A percentile compares a stretch with the other conserved stretches of the same genome.
Conservation (phyloP, 1,140 invertebrate genomes). For the Asbolus verrucosus region DNA sequence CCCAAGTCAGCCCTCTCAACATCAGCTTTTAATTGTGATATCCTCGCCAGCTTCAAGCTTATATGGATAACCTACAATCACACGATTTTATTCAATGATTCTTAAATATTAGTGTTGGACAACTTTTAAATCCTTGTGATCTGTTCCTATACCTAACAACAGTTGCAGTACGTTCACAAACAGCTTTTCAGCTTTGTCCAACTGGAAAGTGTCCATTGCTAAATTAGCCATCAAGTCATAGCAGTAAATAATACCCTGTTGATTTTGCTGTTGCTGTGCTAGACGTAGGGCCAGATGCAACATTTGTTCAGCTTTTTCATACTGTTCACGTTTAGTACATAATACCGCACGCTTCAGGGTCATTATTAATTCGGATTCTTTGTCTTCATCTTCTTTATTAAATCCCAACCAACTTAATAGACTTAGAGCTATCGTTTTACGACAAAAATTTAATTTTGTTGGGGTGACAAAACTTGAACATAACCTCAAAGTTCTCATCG, state of each 20-base stretch:
- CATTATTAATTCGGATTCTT: conserved; percentile 77
- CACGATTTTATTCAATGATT: conserved; percentile 7
- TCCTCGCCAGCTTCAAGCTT: conserved; percentile 81
- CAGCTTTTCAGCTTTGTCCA: conserved; percentile 85
- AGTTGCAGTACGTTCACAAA: conserved; percentile 86
- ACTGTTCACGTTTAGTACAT: conserved; percentile 80
- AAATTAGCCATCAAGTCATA: conserved; percentile 93
- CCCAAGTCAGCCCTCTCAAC: conserved; percentile 77
- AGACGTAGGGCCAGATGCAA: conserved; percentile 84
- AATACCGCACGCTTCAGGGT: conserved; percentile 81
- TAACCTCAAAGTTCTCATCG: conserved; percentile 24
- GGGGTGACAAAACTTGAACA: not conserved
- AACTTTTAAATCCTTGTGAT: conserved; percentile 81
- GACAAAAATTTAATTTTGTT: not conserved
- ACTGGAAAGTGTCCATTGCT: conserved; percentile 80
- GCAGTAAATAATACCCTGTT: conserved; percentile 85
- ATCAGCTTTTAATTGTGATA: conserved; percentile 74
- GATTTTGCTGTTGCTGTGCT: conserved; percentile 82
- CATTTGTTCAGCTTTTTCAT: conserved; percentile 85
- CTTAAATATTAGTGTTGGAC: no score
- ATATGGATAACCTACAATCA: conserved; percentile 73
- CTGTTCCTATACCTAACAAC: conserved; percentile 75
- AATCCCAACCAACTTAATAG: conserved; percentile 65
- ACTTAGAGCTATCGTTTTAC: conserved; percentile 51
- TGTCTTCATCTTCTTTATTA: conserved; percentile 67